These are phyloP conservation scores for Drosophila falleni DNA, from an alignment of 2,888 invertebrate species.

Conservation along the genomic window DNA sequence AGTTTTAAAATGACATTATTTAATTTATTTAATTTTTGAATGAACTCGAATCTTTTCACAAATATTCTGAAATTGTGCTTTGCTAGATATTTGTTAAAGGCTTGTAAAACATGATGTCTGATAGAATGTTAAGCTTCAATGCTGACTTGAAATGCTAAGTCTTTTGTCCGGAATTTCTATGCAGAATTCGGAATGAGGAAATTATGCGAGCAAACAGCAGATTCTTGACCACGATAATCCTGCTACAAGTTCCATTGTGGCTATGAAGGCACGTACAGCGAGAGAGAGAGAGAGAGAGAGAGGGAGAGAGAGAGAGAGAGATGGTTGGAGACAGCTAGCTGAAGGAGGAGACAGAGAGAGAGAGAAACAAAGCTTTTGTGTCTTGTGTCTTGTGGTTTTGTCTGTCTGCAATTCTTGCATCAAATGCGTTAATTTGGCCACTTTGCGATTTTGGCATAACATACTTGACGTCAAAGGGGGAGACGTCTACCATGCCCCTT, in stretches of 20 bases:
- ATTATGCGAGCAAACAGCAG: conserved; percentile 1
- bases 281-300: background rate
- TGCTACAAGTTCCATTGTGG: conserved; percentile 19
- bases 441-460: conserved; percentile 22
- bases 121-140: no score
- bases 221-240: background rate
- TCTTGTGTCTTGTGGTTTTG: conserved; percentile 31
- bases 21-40: no score
- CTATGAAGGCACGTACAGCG: conserved; percentile 28
- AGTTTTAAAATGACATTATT: no score
- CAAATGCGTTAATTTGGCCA: conserved; percentile 57
- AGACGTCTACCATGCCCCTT: conserved; percentile 14
- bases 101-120: no score
- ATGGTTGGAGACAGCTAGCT: no score
- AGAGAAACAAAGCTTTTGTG: background rate
- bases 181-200: background rate
- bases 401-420: conserved; percentile 3
- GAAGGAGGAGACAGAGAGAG: background rate
- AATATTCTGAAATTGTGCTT: no score
- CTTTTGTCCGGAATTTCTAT: background rate
- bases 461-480: conserved; percentile 1
- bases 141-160: background rate
- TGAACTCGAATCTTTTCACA: no score
- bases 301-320: background rate
- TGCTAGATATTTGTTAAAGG: no score